phyloP scores from a whole-genome alignment of 2,888 invertebrate species.

The Lycophotia porphyrea region DNA sequence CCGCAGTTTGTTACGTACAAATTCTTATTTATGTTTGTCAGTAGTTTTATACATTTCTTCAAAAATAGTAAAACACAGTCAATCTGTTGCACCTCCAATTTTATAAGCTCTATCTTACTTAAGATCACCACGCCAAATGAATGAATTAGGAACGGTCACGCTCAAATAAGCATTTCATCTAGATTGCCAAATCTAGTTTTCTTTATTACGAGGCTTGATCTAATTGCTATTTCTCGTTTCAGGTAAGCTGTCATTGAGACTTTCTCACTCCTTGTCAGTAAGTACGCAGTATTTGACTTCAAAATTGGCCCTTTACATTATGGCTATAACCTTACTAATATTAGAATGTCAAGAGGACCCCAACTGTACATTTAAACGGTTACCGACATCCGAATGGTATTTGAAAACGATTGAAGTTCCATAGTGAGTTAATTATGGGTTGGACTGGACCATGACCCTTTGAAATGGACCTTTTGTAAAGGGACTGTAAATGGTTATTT shows the following conservation, averaged over 20 bases:
- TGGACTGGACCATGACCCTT: slow-evolving; percentile 80
- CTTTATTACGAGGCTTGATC: slow-evolving; percentile 43
- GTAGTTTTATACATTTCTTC: not conserved
- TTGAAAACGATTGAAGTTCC: slow-evolving; percentile 80
- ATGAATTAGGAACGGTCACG: slow-evolving; percentile 44
- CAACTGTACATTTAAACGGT: slow-evolving; percentile 64
- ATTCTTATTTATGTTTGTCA: not conserved
- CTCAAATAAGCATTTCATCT: slow-evolving; percentile 46
- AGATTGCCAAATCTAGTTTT: slow-evolving; percentile 49
- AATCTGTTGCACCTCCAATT: slow-evolving; percentile 21
- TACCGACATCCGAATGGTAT: slow-evolving; percentile 67
- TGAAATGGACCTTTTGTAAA: slow-evolving; percentile 76
- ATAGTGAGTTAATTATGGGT: slow-evolving; percentile 86
- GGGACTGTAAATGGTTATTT: slow-evolving; percentile 74
- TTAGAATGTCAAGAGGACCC: slow-evolving; percentile 54
- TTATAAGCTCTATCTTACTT: slow-evolving; percentile 40
- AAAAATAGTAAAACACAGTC: slow-evolving; percentile 24
- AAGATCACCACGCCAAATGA: slow-evolving; percentile 54
- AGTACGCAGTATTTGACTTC: slow-evolving; percentile 41
- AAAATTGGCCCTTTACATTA: slow-evolving; percentile 25
- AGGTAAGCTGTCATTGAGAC: slow-evolving; percentile 73
- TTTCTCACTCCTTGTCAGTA: slow-evolving; percentile 18
- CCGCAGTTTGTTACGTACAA: not conserved
- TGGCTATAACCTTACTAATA: slow-evolving; percentile 40
- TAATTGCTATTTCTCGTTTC: slow-evolving; percentile 72